Percentiles rank a stretch among this genome's conserved stretches.
phyloP scores from a whole-genome alignment of 23 tunicate genomes.

The Ciona savignyi region DNA sequence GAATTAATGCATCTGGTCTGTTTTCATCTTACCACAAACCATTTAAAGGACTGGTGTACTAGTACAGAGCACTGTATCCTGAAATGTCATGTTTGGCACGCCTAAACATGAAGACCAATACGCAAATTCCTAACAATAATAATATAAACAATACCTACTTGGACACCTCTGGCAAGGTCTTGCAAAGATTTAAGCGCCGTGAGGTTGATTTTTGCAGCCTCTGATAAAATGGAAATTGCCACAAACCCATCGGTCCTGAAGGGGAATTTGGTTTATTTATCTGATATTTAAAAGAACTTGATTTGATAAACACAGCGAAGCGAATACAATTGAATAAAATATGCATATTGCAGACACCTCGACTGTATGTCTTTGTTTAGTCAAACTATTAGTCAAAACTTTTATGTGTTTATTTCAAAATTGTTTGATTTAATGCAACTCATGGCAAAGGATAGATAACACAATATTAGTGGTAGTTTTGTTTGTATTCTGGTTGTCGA shows the following conservation, averaged over 20 bases:
- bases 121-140: neutral
- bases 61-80: too few relatives aligned
- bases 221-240: constrained; percentile 59
- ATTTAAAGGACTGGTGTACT: too few relatives aligned
- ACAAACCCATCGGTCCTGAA: constrained; percentile 50
- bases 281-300: too few relatives aligned
- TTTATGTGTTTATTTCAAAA: neutral
- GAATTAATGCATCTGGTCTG: too few relatives aligned
- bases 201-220: constrained; percentile 49
- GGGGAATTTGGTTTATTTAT: neutral
- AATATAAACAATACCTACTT: constrained; percentile 1
- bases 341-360: too few relatives aligned
- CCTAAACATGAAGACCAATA: neutral
- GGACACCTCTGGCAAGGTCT: constrained; percentile 65
- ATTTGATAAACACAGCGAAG: too few relatives aligned
- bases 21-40: too few relatives aligned
- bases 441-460: too few relatives aligned
- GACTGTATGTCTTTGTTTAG: neutral
- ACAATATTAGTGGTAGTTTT: too few relatives aligned
- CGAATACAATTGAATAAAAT: too few relatives aligned
- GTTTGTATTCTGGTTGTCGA: too few relatives aligned
- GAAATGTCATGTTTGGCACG: neutral
- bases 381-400: neutral
- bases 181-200: constrained; percentile 40
- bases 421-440: neutral